Percentiles rank a stretch among this genome's conserved stretches.
Conservation (phyloP, 2,113 vertebrate species). For the Grantiella picta region DNA sequence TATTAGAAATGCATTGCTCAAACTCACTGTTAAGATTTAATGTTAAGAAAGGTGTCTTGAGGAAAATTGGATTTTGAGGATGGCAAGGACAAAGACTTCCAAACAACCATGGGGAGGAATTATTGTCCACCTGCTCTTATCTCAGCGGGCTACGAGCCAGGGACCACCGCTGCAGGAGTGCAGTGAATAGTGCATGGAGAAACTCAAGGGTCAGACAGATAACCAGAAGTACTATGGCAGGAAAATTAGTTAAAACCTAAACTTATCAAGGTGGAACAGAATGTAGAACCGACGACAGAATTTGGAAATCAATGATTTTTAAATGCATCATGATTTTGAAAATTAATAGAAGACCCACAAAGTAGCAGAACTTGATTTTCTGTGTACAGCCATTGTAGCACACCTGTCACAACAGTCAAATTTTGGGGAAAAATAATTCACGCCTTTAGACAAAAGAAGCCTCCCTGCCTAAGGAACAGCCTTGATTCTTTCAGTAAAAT, state of each 20-base stretch:
- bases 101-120: not conserved
- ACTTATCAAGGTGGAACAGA: not conserved
- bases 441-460: not conserved
- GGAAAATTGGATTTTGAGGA: not conserved
- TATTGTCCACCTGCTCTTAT: not conserved
- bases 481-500: not conserved
- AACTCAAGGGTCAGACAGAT: not conserved
- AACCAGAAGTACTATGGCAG: not conserved
- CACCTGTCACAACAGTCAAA: not conserved
- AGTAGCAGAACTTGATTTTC: not conserved
- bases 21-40: not conserved
- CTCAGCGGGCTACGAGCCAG: not conserved
- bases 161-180: not conserved
- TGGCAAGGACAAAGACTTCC: not conserved
- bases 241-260: not conserved
- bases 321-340: accelerated
- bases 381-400: not conserved
- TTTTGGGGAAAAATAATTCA: not conserved
- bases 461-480: not conserved
- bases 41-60: not conserved
- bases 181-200: not conserved
- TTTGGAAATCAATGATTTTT: not conserved
- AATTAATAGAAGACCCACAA: not conserved
- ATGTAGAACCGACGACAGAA: not conserved
- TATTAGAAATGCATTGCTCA: not conserved